Base-by-base conservation (phyloP, 92 coral and sea anemone genomes). In the Umimayanthus chanpuru region DNA sequence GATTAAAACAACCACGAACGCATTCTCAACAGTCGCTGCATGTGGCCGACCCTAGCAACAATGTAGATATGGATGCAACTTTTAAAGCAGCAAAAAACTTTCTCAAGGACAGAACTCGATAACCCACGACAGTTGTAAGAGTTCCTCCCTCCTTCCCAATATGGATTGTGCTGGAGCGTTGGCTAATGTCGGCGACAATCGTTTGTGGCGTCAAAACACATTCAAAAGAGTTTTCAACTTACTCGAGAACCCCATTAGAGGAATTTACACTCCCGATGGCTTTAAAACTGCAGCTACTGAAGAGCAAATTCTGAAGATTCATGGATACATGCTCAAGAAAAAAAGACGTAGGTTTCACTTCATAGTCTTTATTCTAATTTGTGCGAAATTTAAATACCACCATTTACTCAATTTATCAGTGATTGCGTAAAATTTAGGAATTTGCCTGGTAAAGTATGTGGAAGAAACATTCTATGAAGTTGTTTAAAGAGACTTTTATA, bases 151-250 rank as follows among this genome's bases (percentile, higher is more conserved):
- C 40, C 39, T 25, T 30, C 28, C 10, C 47, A 47, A 70, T 11
- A 83, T 83, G 87, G 26, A 49, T 26, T 43, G 41, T 29, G 25
- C 39, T 16, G 50, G 50, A n/a, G 79, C 67, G 23, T 29, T 68
- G 20, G 16, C 47, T 0, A 70, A 30, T 70, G 55, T 23, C 40
- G 87, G 78, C 1, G 68, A 26, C 58, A 26, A 70, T 6, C 77
- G 77, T 21, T 70, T 70, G 20, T 83, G 78, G 89, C 28, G 55
- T 76, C 89, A 85, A 73, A 93, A 93, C 86, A 94, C 95, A 21
- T 94, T 93, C 80, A 55, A 92, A 73, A 88, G 95, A 73, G 91
- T 94, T 77, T 90, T 83, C 65, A 94, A 94, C 76, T 79, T 91
- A 68, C 49, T 93, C 65, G 96, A 94, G 23, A 90, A 91, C 78